Evolutionary conservation across 2,888 invertebrate genomes (phyloP).

Genomic region (Andricus quercusramuli): DNA sequence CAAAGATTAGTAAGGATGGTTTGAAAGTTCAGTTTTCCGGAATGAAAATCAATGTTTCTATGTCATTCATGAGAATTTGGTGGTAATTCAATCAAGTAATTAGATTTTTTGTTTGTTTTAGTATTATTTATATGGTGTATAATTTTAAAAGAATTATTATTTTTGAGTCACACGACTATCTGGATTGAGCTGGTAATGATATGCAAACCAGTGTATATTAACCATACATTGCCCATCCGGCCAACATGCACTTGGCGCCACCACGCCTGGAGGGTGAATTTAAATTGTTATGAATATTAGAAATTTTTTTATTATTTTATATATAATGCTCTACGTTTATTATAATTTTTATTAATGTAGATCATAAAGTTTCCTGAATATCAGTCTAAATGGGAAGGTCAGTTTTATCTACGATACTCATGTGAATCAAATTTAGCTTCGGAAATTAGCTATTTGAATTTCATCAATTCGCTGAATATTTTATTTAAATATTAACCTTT

Average conservation of each 20-base stretch:
- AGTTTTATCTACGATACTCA: no score
- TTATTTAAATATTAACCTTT: background rate
- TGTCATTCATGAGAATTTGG: background rate
- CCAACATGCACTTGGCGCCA: background rate
- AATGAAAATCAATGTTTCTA: background rate
- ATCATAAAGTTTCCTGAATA: background rate
- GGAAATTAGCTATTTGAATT: background rate
- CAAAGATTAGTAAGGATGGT: background rate
- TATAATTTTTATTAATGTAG: background rate
- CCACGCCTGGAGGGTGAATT: background rate
- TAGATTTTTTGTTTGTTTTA: no score
- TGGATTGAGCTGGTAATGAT: background rate
- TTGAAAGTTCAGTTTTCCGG: no score
- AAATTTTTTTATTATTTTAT: background rate
- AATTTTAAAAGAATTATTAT: background rate
- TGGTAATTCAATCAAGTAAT: background rate
- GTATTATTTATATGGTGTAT: no score
- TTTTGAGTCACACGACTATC: background rate
- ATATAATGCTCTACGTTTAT: background rate
- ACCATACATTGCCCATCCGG: background rate
- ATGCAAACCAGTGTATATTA: background rate
- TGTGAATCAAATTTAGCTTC: background rate
- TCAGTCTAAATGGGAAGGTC: no score
- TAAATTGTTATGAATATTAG: background rate
- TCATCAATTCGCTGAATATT: background rate